These are phyloP conservation scores for Gavialis gangeticus DNA, from an alignment of 2,113 vertebrate genomes.

Conservation along the genomic window DNA sequence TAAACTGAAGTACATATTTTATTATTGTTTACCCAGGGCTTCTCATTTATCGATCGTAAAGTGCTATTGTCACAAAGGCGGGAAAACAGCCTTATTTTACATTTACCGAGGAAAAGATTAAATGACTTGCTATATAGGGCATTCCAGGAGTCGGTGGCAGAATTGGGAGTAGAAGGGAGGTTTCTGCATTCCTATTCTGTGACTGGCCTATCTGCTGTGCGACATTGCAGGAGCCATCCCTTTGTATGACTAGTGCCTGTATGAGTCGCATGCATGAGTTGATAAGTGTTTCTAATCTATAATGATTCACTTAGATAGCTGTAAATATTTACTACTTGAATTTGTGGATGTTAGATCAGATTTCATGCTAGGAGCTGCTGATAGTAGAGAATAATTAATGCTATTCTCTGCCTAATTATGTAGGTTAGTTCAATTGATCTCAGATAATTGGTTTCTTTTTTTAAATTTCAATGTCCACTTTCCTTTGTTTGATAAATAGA, in stretches of 20 bases:
- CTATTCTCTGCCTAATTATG: constrained; percentile 13
- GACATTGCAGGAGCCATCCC: neutral
- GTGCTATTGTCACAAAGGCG: constrained; percentile 52
- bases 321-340: constrained; percentile 24
- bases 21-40: constrained; percentile 28
- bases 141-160: constrained; percentile 48
- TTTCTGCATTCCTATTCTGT: neutral
- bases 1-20: constrained; percentile 18
- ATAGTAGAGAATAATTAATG: constrained; percentile 28
- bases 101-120: constrained; percentile 20
- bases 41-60: constrained; percentile 53
- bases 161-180: neutral
- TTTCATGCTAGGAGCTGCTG: neutral
- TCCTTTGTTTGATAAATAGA: constrained; percentile 3
- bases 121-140: constrained; percentile 33
- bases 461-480: neutral
- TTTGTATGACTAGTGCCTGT: neutral
- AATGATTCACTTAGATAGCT: neutral
- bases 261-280: constrained; percentile 39
- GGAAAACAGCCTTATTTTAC: constrained; percentile 36
- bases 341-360: neutral
- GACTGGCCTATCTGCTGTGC: neutral
- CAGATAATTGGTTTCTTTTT: neutral
- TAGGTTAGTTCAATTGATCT: constrained; percentile 10
- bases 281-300: constrained; percentile 41